Percentiles rank a stretch among this genome's conserved stretches.
Evolutionary conservation across 1,140 invertebrate genomes (phyloP).

Genomic region (Leptopilina clavipes): DNA sequence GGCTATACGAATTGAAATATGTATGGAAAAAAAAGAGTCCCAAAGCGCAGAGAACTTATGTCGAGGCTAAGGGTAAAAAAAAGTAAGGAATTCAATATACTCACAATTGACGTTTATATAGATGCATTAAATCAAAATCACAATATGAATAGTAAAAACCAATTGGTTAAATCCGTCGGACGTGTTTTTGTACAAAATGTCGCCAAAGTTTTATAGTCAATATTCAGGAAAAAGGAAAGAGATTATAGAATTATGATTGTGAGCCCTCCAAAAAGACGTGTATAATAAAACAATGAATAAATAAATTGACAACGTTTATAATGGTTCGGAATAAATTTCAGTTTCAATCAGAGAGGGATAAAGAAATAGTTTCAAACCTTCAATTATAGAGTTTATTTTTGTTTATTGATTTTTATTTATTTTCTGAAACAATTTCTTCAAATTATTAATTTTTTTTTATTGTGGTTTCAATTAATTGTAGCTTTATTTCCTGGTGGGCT

Average conservation of each 20-base stretch:
- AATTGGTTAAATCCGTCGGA: background rate
- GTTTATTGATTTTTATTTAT: no score
- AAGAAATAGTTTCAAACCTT: no score
- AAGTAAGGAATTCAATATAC: background rate
- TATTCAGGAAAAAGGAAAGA: background rate
- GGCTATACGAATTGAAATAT: background rate
- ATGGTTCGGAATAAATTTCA: no score
- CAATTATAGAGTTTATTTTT: no score
- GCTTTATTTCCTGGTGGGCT: no score
- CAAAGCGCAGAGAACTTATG: background rate
- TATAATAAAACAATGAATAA: slow-evolving; percentile 9
- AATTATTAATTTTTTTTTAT: no score
- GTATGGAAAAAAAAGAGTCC: background rate
- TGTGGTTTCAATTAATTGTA: no score
- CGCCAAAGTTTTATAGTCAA: background rate
- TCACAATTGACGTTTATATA: background rate
- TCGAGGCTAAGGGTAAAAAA: background rate
- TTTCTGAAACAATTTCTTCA: no score
- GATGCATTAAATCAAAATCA: slow-evolving; percentile 4
- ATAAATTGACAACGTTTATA: background rate
- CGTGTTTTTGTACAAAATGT: slow-evolving; percentile 3
- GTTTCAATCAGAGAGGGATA: no score
- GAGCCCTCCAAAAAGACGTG: background rate
- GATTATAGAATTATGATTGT: background rate
- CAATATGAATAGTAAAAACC: background rate